Evolutionary conservation across 1,140 invertebrate species (phyloP).

Genomic region (Drosophila dunni): DNA sequence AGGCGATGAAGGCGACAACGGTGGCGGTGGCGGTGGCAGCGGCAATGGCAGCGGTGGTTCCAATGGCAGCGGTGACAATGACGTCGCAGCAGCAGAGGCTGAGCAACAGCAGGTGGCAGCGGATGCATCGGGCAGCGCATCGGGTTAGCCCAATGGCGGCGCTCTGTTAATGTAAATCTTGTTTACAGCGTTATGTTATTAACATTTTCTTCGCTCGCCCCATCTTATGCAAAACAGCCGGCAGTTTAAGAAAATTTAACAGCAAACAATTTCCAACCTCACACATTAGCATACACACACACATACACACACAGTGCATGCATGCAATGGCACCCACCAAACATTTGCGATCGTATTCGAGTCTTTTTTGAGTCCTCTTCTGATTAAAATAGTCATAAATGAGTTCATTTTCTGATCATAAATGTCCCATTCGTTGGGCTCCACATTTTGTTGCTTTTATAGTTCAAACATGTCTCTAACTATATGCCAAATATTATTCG

Average conservation of each 20-base stretch:
- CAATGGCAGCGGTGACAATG: slow-evolving; percentile 33
- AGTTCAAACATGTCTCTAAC: too few species aligned
- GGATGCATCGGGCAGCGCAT: slow-evolving; percentile 30
- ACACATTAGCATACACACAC: slow-evolving; percentile 20
- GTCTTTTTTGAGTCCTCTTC: too few species aligned
- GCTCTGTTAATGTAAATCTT: slow-evolving; percentile 68
- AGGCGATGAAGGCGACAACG: slow-evolving; percentile 12
- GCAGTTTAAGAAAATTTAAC: slow-evolving; percentile 28
- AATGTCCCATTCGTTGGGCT: too few species aligned
- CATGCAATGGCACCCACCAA: background rate
- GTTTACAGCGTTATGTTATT: slow-evolving; percentile 57
- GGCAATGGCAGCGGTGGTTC: slow-evolving; percentile 12
- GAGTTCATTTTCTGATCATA: too few species aligned
- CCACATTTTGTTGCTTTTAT: too few species aligned
- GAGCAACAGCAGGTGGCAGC: slow-evolving; percentile 40
- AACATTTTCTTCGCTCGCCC: slow-evolving; percentile 57
- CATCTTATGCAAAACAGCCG: slow-evolving; percentile 15
- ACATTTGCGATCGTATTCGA: too few species aligned
- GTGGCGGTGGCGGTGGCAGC: slow-evolving; percentile 13
- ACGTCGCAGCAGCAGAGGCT: slow-evolving; percentile 47
- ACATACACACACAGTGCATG: slow-evolving; percentile 3
- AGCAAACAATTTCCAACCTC: slow-evolving; percentile 22
- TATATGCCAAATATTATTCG: too few species aligned
- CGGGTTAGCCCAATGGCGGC: slow-evolving; percentile 54
- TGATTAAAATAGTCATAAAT: too few species aligned